Evolutionary conservation across 1,140 invertebrate species (phyloP).

Genomic region (Nymphalis io): DNA sequence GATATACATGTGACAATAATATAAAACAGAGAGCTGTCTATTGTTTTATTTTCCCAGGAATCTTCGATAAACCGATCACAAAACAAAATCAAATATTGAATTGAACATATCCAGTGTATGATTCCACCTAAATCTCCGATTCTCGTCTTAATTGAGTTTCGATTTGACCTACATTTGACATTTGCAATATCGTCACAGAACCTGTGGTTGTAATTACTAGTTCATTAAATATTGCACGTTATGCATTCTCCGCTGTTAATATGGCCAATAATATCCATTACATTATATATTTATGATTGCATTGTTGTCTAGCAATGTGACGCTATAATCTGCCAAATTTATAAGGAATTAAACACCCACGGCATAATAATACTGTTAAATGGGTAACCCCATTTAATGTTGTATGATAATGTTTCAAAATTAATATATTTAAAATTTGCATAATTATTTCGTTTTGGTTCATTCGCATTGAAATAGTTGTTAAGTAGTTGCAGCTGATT

Average conservation of each 20-base stretch:
- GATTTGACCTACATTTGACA: conserved; percentile 18
- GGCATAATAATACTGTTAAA: not conserved
- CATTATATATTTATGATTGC: not conserved
- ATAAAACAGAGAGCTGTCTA: too few species aligned
- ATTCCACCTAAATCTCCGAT: not conserved
- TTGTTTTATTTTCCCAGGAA: too few species aligned
- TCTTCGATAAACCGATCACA: too few species aligned
- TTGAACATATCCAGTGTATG: too few species aligned
- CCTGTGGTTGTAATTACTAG: conserved; percentile 7
- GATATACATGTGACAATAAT: too few species aligned
- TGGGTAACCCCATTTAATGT: too few species aligned
- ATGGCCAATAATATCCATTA: not conserved
- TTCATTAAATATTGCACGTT: conserved; percentile 6
- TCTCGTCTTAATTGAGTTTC: conserved; percentile 16
- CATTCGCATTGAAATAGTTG: too few species aligned
- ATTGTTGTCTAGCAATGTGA: not conserved
- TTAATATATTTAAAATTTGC: not conserved
- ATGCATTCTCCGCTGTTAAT: not conserved
- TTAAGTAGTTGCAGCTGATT: too few species aligned
- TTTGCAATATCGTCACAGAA: conserved; percentile 5
- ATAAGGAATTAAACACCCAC: not conserved
- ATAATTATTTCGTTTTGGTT: too few species aligned
- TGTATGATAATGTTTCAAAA: not conserved
- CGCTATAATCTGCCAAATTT: not conserved
- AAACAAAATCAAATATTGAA: too few species aligned